Conservation (phyloP, 2,888 invertebrate genomes). For the Heliconius ethilla region DNA sequence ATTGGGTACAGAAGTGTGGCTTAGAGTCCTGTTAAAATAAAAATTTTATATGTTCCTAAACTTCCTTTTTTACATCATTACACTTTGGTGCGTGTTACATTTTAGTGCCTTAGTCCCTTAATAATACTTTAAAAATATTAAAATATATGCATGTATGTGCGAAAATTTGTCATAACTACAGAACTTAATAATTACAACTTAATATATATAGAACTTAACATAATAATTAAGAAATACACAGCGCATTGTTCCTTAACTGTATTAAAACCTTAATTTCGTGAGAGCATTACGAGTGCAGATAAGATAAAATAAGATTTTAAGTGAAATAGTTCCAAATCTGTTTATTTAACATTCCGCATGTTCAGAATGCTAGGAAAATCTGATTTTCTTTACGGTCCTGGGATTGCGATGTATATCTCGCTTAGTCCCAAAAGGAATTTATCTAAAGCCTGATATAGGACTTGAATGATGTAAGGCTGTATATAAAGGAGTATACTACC, state of each 20-base stretch:
- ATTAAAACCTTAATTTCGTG: constrained; percentile 4
- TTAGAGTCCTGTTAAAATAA: not conserved
- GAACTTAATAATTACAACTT: not conserved
- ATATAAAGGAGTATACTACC: not conserved
- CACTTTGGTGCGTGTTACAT: too few species aligned
- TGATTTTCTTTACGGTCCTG: constrained; percentile 39
- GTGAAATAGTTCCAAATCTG: constrained; percentile 29
- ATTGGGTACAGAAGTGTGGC: not conserved
- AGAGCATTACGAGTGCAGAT: not conserved
- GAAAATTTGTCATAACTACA: not conserved
- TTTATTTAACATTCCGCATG: constrained; percentile 38
- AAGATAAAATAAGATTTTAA: constrained; percentile 20
- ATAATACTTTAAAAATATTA: not conserved
- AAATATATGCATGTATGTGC: not conserved
- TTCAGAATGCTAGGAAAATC: constrained; percentile 37
- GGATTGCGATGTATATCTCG: constrained; percentile 42
- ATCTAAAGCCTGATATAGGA: constrained; percentile 23
- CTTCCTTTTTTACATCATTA: too few species aligned
- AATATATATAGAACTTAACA: too few species aligned
- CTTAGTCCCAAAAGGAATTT: constrained; percentile 29
- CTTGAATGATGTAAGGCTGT: constrained; percentile 18
- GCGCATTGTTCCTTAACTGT: not conserved
- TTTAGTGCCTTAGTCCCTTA: too few species aligned
- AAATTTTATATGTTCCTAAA: too few species aligned
- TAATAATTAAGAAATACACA: not conserved